Evolutionary conservation across 2,888 invertebrate species (phyloP), one percentile per base, ranked within the genome.

Genomic region (Leucophora obtusa): DNA sequence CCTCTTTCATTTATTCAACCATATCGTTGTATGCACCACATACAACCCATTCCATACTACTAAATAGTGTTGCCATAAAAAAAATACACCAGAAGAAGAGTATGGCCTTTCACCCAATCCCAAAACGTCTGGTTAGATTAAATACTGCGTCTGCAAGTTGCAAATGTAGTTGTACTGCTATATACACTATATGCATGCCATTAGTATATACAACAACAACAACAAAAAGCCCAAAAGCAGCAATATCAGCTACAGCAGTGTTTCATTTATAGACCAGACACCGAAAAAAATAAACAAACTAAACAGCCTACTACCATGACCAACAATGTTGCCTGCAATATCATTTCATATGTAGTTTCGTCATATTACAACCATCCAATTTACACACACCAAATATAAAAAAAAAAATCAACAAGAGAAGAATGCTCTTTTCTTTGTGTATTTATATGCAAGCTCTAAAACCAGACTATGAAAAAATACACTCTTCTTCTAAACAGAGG

Each of bases 61-160:
- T 63, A 21, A 70, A 47, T 14, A 63, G 56, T 63, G 51, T 56
- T 33, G 18, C 28, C 15, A 58, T 4, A 8, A 53, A 62, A 33
- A 51, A 38, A 38, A 9, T 54, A 9, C 6, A 56, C 17, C 62
- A 10, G 14, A 38, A 47, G n/a, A 74, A 59, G 60, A 66, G 15
- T 59, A 21, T 24, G 14, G 60, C 28, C 62, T 68, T 43, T 76
- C 62, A 68, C 71, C 80, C 80, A 80, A 80, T 80, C 76, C 80
- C 33, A 76, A 80, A 76, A 51, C 58, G 76, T 72, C 76, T 80
- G 76, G 17, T 28, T n/a, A 71, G 71, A 77, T 71, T 59, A 72
- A 71, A 56, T 47, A 60, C 47, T 72, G 71, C 71, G 66, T 77
- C 66, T 72, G 71, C 77, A 77, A 68, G 71, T 71, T 47, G 60